Percentiles rank a stretch among this genome's conserved stretches.
Conservation (phyloP, 1,140 invertebrate genomes). For the Apis cerana region DNA sequence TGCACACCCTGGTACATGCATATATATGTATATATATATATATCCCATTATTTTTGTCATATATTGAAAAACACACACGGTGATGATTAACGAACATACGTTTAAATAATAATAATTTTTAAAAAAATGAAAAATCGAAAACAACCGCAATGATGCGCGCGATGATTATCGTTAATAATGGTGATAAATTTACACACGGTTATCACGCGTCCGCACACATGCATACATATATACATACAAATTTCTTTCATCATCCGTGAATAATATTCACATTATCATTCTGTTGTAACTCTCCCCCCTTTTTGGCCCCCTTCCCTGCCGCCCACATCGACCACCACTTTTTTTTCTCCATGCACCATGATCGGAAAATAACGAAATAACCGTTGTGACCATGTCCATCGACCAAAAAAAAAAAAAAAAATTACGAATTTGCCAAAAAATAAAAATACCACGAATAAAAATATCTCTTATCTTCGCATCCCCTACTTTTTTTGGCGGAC, state of each 20-base stretch:
- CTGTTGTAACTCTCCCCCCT: conserved; percentile 15
- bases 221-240: not conserved
- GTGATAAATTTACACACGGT: not conserved
- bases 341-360: conserved; percentile 24
- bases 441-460: not conserved
- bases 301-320: not conserved
- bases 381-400: not conserved
- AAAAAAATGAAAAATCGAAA: not conserved
- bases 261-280: conserved; percentile 39
- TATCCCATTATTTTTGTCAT: not conserved
- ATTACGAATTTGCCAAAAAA: conserved; percentile 14
- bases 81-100: conserved; percentile 12
- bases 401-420: conserved; percentile 30
- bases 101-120: not conserved
- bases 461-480: not conserved
- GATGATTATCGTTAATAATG: not conserved
- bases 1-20: conserved; percentile 74
- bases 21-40: not conserved
- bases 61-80: too few species aligned
- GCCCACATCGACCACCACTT: not conserved
- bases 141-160: not conserved
- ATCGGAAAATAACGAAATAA: conserved; percentile 33
- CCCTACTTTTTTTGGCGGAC: conserved; percentile 12
- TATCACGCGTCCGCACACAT: not conserved
- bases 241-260: conserved; percentile 39